Percentiles rank a stretch among this genome's conserved stretches.
Conservation (phyloP, 2,113 vertebrate genomes). For the Abramis brama region DNA sequence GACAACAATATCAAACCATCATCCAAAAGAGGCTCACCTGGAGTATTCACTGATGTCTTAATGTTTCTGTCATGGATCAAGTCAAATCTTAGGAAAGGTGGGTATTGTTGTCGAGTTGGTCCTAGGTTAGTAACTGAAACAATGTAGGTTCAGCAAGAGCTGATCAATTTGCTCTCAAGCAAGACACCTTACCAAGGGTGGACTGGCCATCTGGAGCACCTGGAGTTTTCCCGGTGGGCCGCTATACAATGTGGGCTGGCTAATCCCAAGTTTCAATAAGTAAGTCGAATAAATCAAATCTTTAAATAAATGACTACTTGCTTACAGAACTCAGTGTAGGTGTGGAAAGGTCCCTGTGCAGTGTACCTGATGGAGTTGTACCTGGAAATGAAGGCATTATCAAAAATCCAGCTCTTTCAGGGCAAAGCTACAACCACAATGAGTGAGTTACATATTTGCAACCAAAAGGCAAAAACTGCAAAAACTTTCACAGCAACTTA, state of each 20-base stretch:
- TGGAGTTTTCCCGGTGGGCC: background rate
- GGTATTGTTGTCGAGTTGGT: background rate
- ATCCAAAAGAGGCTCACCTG: constrained; percentile 79
- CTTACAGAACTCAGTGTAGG: constrained; percentile 9
- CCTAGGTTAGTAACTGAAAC: no score
- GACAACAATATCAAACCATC: constrained; percentile 70
- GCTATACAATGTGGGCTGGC: background rate
- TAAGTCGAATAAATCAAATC: no score
- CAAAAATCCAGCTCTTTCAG: constrained; percentile 71
- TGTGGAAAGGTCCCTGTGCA: constrained; percentile 64
- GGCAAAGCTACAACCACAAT: constrained; percentile 72
- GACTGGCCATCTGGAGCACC: background rate
- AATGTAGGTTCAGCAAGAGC: no score
- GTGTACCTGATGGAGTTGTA: constrained; percentile 67
- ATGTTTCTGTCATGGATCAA: constrained; percentile 83
- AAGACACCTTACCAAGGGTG: background rate
- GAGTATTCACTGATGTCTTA: constrained; percentile 83
- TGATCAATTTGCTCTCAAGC: background rate
- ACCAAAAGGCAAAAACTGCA: background rate
- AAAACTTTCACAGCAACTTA: background rate
- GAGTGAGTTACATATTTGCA: constrained; percentile 72
- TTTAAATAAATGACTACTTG: constrained; percentile 1
- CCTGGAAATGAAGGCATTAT: constrained; percentile 71
- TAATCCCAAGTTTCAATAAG: background rate
- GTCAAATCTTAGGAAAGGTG: constrained; percentile 64